Evolutionary conservation across 2,888 invertebrate genomes (phyloP).

Genomic region (Metalampra italica): DNA sequence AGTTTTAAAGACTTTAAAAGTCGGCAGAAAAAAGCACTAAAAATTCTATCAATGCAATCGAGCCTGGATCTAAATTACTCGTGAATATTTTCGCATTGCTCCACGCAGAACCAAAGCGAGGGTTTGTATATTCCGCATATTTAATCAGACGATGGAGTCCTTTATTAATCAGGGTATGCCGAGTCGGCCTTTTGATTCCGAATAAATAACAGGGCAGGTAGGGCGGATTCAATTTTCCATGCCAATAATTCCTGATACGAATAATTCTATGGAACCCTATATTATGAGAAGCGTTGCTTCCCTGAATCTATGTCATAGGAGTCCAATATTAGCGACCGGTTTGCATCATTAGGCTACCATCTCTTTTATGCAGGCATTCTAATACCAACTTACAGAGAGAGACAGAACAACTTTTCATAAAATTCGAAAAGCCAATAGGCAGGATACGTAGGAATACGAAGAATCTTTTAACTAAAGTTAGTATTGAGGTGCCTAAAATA

Average conservation of each 20-base stretch:
- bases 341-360: too few relatives aligned
- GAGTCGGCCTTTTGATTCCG: slow-evolving; percentile 30
- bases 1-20: too few relatives aligned
- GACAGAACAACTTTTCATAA: too few relatives aligned
- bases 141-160: slow-evolving; percentile 34
- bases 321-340: too few relatives aligned
- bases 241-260: slow-evolving; percentile 29
- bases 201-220: slow-evolving; percentile 34
- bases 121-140: slow-evolving; percentile 33
- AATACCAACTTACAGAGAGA: too few relatives aligned
- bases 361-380: too few relatives aligned
- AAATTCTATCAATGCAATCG: not conserved
- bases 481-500: too few relatives aligned
- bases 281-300: not conserved
- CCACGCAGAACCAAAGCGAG: slow-evolving; percentile 28
- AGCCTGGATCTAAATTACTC: not conserved
- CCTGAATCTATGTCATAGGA: not conserved
- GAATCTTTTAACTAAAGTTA: too few relatives aligned
- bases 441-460: too few relatives aligned
- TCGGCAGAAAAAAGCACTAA: not conserved
- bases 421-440: not conserved
- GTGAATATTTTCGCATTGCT: slow-evolving; percentile 28
- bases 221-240: slow-evolving; percentile 34
- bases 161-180: slow-evolving; percentile 29
- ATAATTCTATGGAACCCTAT: slow-evolving; percentile 16